Base-by-base conservation (phyloP, 2,888 invertebrate species). In the Phasia obesa region DNA sequence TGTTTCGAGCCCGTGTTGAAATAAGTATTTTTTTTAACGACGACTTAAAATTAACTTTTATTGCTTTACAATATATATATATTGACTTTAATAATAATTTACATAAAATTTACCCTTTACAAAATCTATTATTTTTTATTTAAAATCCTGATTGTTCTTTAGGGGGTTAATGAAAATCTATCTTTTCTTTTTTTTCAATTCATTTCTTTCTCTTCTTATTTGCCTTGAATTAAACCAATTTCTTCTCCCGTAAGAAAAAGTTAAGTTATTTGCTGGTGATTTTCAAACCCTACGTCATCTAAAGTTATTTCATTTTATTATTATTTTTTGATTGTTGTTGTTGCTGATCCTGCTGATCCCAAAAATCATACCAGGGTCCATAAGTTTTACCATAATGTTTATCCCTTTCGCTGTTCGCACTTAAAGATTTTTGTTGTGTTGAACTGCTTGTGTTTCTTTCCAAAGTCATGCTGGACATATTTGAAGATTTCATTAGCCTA, bases 331-430 rank as follows among this genome's bases (percentile, higher is more conserved):
- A 76, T 71, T 88, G 86, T 67, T 87, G 87, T 9, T 88, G 87
- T 13, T 86, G 88, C 31, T 88, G 87, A 25, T 86, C 86, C 80
- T 89, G 89, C 75, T 86, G 86, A 73, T 90, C 96, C 97, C 97
- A 97, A 84, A 97, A 93, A 91, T 97, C 97, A 88, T 96, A 97
- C 97, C 97, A 97, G 0, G 97, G 96, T 0, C 97, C 97, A 89
- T 96, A 97, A 85, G 94, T 95, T 88, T 95, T 96, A 75, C 93
- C 87, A 77, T 86, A 87, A 44, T 85, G 86, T n/a, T 87, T 86
- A 51, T 88, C 88, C 27, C 81, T 74, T 51, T 78, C 81, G 31
- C 49, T 69, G 49, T 62, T 44, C 0, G 60, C 23, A 44, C 35
- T 65, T 65, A 57, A 47, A 17, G 74, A 55, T 21, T 83, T 83